Percentiles rank a stretch among this genome's conserved stretches.
phyloP scores from a whole-genome alignment of 2,888 invertebrate genomes.

The Drosophila barbarae region DNA sequence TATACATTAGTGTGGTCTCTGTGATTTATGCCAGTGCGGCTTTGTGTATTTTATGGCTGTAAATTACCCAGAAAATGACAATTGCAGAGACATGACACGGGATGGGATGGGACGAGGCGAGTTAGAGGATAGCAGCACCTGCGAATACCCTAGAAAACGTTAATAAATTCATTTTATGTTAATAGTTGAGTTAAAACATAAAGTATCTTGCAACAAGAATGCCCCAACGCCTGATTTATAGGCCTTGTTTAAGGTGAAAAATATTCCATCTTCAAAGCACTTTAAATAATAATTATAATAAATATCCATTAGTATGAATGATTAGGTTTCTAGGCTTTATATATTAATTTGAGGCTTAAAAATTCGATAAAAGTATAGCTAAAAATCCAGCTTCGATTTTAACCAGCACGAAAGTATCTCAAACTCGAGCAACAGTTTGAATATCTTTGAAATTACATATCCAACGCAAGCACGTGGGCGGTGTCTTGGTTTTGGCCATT shows the following conservation, averaged over 20 bases:
- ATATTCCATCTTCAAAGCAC: not conserved
- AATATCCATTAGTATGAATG: no score
- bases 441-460: no score
- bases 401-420: not conserved
- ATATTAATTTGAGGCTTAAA: not conserved
- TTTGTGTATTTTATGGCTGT: conserved; percentile 44
- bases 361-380: no score
- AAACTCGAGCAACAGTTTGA: not conserved
- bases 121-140: not conserved
- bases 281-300: not conserved
- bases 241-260: not conserved
- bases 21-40: conserved; percentile 45
- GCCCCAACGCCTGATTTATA: not conserved
- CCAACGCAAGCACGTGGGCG: conserved; percentile 5
- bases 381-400: not conserved
- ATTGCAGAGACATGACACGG: conserved; percentile 16
- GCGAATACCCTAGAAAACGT: not conserved
- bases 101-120: rapidly evolving
- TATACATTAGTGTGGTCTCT: conserved; percentile 31
- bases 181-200: not conserved
- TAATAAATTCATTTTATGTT: no score
- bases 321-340: no score
- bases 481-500: conserved; percentile 12
- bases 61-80: conserved; percentile 38
- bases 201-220: rapidly evolving